Conservation (phyloP, 2,113 vertebrate genomes). For the Lasiurus borealis region DNA sequence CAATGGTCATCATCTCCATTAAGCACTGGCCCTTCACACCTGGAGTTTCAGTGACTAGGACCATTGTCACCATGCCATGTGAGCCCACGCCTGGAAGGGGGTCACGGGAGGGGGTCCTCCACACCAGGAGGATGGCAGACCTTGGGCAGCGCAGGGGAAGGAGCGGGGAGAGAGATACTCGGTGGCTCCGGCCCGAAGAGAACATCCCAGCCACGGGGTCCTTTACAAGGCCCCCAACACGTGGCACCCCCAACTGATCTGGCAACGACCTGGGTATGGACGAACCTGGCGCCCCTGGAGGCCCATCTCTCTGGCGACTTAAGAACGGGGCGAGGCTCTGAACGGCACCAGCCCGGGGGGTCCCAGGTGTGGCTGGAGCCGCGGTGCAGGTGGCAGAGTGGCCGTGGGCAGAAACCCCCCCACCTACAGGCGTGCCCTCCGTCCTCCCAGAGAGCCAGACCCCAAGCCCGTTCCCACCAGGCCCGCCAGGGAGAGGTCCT, state of each 20-base stretch:
- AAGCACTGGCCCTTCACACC: no score
- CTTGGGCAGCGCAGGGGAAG: not conserved
- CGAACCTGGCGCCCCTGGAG: not conserved
- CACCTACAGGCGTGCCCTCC: not conserved
- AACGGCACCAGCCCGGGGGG: not conserved
- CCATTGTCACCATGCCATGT: no score
- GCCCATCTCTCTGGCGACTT: not conserved
- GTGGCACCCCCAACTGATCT: not conserved
- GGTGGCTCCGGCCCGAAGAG: not conserved
- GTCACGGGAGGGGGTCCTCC: no score
- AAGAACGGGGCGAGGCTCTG: not conserved
- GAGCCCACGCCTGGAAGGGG: not conserved
- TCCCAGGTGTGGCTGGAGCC: not conserved
- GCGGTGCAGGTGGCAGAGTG: fast-evolving
- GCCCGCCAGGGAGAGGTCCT: not conserved
- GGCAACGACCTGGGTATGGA: slow-evolving; percentile 43
- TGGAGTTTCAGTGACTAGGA: no score
- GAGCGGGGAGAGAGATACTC: not conserved
- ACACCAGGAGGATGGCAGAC: not conserved
- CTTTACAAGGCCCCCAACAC: not conserved
- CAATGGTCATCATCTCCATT: no score
- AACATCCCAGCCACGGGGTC: not conserved
- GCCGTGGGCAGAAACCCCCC: not conserved
- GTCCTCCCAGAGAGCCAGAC: not conserved
- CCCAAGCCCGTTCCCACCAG: fast-evolving